Conservation (phyloP, 2,888 invertebrate species). For the Stomorhina lunata region DNA sequence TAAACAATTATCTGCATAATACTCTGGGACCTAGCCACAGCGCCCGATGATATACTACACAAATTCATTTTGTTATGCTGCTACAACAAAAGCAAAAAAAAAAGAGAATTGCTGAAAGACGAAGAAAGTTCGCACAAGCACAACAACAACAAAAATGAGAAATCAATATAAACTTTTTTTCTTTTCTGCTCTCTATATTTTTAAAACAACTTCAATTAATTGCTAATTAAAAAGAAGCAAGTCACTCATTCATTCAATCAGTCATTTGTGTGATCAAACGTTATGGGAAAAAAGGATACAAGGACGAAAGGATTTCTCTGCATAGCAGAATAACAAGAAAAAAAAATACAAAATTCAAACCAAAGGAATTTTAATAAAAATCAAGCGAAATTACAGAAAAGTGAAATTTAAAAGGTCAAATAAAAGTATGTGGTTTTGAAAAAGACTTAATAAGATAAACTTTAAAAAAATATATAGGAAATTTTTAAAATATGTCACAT, state of each 20-base stretch:
- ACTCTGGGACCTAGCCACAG: constrained; percentile 39
- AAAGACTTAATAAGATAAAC: too few relatives aligned
- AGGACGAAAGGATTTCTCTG: background rate
- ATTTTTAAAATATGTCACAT: too few relatives aligned
- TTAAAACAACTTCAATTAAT: constrained; percentile 63
- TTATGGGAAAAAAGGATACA: too few relatives aligned
- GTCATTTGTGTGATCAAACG: background rate
- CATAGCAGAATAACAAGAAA: background rate
- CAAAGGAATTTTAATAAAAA: background rate
- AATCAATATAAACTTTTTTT: constrained; percentile 48
- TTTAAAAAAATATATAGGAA: too few relatives aligned
- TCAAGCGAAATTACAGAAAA: background rate
- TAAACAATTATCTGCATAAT: constrained; percentile 63
- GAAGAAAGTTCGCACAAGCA: background rate
- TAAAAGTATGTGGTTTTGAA: too few relatives aligned
- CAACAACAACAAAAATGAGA: background rate
- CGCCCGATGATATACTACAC: background rate
- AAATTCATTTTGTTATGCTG: background rate
- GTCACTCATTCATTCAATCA: constrained; percentile 4
- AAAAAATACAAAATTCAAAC: background rate
- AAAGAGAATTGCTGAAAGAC: background rate
- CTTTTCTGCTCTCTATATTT: background rate
- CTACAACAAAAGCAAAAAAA: background rate
- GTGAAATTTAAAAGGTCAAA: background rate
- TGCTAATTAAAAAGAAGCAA: constrained; percentile 64